phyloP scores from a whole-genome alignment of 2,797 vertebrate genomes.

The Takifugu ocellatus region DNA sequence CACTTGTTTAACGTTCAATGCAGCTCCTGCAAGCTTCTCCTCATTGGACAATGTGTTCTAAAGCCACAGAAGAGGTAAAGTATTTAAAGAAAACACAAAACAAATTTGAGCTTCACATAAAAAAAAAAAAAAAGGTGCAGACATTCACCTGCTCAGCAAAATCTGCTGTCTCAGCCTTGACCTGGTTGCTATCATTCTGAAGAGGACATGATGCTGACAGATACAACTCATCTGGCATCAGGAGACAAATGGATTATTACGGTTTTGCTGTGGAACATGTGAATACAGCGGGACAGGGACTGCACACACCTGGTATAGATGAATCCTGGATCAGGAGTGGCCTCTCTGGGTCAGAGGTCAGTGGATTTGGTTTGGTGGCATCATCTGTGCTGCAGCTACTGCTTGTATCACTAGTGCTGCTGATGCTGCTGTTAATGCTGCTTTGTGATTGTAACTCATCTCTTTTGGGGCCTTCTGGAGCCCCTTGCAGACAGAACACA shows the following conservation, averaged over 20 bases:
- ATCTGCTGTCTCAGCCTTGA: conserved; percentile 8
- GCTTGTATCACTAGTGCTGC: background rate
- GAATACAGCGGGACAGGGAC: fast-evolving
- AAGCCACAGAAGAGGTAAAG: conserved; percentile 9
- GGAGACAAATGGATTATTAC: background rate
- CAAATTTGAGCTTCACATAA: background rate
- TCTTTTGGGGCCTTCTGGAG: conserved; percentile 36
- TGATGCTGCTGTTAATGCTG: conserved; percentile 26
- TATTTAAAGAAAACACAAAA: background rate
- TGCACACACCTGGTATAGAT: conserved; percentile 42
- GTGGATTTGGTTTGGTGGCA: conserved; percentile 4
- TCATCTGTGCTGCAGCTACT: conserved; percentile 4
- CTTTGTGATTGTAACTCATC: conserved; percentile 27
- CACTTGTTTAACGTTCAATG: conserved; percentile 76
- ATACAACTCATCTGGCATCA: conserved; percentile 31
- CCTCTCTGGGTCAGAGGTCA: conserved; percentile 47
- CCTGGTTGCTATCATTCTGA: conserved; percentile 24
- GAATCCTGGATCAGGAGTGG: conserved; percentile 28
- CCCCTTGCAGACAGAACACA: conserved; percentile 50
- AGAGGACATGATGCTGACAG: conserved; percentile 22
- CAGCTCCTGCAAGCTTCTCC: conserved; percentile 74
- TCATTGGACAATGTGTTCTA: conserved; percentile 53
- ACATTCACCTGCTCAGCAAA: conserved; percentile 43
- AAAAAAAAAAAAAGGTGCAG: background rate
- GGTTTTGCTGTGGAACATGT: background rate